Evolutionary conservation across 2,113 vertebrate species (phyloP).

Genomic region (Calyptomena viridis): DNA sequence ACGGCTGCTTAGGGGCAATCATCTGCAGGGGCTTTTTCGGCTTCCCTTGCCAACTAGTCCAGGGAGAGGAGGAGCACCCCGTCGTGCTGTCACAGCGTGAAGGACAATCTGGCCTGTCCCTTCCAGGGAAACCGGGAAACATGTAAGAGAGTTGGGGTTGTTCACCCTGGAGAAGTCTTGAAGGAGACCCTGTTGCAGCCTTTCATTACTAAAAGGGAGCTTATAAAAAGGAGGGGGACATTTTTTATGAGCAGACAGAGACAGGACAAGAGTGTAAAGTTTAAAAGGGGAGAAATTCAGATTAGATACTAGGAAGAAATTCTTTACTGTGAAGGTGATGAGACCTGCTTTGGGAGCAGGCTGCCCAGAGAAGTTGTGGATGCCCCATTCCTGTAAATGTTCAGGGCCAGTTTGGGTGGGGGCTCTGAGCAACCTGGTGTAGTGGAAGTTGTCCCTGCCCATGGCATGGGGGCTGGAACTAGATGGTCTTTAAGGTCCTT

Average conservation of each 20-base stretch:
- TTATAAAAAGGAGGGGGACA: neutral
- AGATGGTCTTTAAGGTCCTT: neutral
- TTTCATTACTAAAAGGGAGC: neutral
- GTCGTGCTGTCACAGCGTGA: rapidly evolving
- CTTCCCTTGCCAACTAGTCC: neutral
- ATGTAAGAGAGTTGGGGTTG: too few species aligned
- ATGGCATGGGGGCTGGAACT: neutral
- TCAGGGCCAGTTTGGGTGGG: neutral
- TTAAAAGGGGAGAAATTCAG: neutral
- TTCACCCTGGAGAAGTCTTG: neutral
- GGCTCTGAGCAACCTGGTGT: neutral
- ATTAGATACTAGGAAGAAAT: neutral
- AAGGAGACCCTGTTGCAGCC: neutral
- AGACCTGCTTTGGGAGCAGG: neutral
- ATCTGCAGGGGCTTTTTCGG: rapidly evolving
- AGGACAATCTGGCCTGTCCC: neutral
- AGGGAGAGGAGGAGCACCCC: rapidly evolving
- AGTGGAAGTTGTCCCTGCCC: neutral
- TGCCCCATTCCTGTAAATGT: neutral
- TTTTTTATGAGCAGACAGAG: neutral
- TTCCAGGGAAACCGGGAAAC: neutral
- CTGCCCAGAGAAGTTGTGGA: neutral
- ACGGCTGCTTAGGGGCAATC: rapidly evolving
- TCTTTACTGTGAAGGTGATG: neutral
- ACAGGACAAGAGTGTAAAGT: neutral